A percentile compares a stretch with the other conserved stretches of the same genome.
phyloP scores from a whole-genome alignment of 2,113 vertebrate species.

The Dicrurus megarhynchus region DNA sequence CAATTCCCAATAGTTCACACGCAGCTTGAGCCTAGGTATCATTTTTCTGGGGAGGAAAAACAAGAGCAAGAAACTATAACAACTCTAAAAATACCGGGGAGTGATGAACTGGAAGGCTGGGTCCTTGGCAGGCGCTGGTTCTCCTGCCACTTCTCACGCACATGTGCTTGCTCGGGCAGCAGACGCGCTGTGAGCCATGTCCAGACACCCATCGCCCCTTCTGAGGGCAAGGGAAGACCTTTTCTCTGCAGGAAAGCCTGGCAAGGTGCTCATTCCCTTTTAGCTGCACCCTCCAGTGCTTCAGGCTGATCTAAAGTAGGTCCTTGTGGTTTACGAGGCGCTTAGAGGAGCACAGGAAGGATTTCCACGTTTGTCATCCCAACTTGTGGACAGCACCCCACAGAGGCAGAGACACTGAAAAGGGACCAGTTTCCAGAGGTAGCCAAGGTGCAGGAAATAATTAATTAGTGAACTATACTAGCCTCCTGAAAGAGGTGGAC shows the following conservation, averaged over 20 bases:
- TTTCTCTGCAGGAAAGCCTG: neutral
- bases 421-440: neutral
- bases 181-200: fast-evolving
- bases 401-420: neutral
- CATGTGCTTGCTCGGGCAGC: neutral
- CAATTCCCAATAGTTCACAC: neutral
- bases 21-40: neutral
- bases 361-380: neutral
- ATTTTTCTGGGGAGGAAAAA: neutral
- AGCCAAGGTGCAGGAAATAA: neutral
- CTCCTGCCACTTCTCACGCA: neutral
- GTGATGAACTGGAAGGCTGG: neutral
- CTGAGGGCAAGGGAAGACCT: neutral
- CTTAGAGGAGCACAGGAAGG: neutral
- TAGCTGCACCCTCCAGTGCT: neutral
- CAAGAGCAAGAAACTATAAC: neutral
- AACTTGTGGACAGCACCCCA: neutral
- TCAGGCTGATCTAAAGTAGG: neutral
- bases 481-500: neutral
- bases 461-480: neutral
- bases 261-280: neutral
- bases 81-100: fast-evolving
- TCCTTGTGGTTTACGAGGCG: neutral
- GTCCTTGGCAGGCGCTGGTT: neutral
- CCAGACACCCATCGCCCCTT: fast-evolving